Evolutionary conservation across 2,797 vertebrate species (phyloP), one percentile per base, ranked within the genome.

Genomic region (Dallia pectoralis): DNA sequence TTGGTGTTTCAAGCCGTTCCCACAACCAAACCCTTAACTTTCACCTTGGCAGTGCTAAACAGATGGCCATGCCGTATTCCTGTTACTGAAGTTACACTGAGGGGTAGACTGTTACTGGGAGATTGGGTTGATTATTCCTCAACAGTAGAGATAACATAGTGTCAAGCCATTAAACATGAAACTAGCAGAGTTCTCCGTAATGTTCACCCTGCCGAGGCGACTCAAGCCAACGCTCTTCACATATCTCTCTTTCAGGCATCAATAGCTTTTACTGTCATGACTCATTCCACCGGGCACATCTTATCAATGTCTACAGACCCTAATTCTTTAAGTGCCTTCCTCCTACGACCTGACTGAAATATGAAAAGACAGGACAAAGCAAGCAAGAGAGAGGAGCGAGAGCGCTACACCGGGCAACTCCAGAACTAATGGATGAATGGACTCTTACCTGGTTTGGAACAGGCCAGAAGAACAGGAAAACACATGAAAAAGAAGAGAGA

Each of bases 271-370:
- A 80, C 82, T 79, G 86, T 84, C 90, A 80, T 56, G 64, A 71
- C 85, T 89, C 82, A 89, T 85, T 82, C 87, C 88, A 85, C 68
- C 71, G 77, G 83, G 77, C 77, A 81, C 82, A 77, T 84, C 88
- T 87, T 82, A 81, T 76, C 81, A 77, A 85, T 81, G 89, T 87
- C 79, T 81, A 62, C 76, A 74, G 75, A 32, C 79, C 76, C 53
- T 56, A 32, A 30, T 56, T 69, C 18, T 44, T 44, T 44, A 44
- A 44, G 71, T 22, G 22, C 53, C 81, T 74, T 78, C 36, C 77
- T 73, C 33, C 62, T 14, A 36, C 56, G 70, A 77, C 49, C 47
- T 77, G 22, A 33, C 47, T 11, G 67, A 61, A 64, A 33, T 16
- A 63, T 33, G 40, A 18, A 63, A 19, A 9, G 16, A 6, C 15